Base-by-base conservation (phyloP, 92 coral and sea anemone species). In the Umimayanthus kanabou region DNA sequence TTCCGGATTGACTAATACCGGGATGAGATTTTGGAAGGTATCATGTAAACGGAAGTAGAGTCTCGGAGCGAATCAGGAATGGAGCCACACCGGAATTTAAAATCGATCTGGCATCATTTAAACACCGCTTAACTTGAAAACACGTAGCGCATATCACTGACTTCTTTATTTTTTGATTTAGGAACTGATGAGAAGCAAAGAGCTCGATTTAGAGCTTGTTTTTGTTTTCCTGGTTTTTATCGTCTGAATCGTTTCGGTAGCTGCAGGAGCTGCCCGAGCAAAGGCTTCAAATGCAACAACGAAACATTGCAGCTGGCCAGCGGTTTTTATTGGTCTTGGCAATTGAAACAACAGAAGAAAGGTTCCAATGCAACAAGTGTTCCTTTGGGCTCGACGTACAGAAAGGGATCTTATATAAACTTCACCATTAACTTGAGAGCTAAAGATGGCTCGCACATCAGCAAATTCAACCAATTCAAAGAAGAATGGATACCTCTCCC, bases 311-410 rank as follows among this genome's bases (percentile, higher is more conserved):
- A 84, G 55, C 89, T 89, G 73, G 64, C 30, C 28, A 58, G 72
- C 2, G 91, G 85, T 25, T 89, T 74, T 25, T 89, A 67, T 42
- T 89, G 91, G 91, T 75, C 85, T 57, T 89, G 91, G 91, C 74
- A 89, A 30, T 74, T 76, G 5, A 37, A 73, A 39, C 77, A 83
- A 77, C 50, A 39, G 25, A 66, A 20, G 72, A 22, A 66, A 22
- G 72, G 28, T 66, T 25, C n/a, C 25, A 66, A 66, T 66, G 28
- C 28, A 64, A 64, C 70, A 66, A 20, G 9, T 20, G 72, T 28
- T 66, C 10, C 50, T 47, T 47, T 11, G 10, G 30, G 30, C 76
- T 71, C 30, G 13, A 33, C 26, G 33, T 9, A 72, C 55, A 75
- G 79, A 30, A 75, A 40, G 37, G 79, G 20, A 23, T 20, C 39